Evolutionary conservation across 2,113 vertebrate species (phyloP).

Genomic region (Anser brachyrhynchus): DNA sequence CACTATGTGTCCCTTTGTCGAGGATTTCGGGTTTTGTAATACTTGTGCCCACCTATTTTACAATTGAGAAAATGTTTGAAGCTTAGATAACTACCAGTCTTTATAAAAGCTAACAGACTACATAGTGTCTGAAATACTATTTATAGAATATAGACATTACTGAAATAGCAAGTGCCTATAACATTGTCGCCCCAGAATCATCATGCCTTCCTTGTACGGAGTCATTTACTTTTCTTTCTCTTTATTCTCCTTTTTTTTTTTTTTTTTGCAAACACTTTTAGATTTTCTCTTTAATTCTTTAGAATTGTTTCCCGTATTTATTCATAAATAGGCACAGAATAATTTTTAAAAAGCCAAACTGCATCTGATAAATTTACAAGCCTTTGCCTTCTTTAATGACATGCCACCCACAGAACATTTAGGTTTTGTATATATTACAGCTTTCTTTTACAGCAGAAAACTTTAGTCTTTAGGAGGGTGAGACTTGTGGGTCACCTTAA

Average conservation of each 20-base stretch:
- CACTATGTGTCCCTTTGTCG: constrained; percentile 89
- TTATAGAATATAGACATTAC: constrained; percentile 99
- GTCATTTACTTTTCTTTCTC: constrained; percentile 33
- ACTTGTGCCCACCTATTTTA: constrained; percentile 89
- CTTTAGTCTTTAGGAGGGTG: constrained; percentile 80
- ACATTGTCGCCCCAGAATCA: constrained; percentile 81
- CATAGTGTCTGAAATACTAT: constrained; percentile 99
- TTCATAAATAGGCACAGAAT: constrained; percentile 96
- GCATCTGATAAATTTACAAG: constrained; percentile 90
- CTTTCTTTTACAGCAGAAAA: constrained; percentile 85
- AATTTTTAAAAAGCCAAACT: constrained; percentile 84
- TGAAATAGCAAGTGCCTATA: constrained; percentile 98
- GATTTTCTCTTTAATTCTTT: neutral
- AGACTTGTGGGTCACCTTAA: constrained; percentile 74
- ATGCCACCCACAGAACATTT: constrained; percentile 85
- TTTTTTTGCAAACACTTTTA: constrained; percentile 69
- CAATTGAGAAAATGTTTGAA: constrained; percentile 88
- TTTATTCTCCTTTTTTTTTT: neutral
- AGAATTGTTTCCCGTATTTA: constrained; percentile 77
- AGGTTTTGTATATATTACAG: constrained; percentile 86
- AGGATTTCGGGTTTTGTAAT: constrained; percentile 81
- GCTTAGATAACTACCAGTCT: constrained; percentile 94
- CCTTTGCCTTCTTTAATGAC: constrained; percentile 87
- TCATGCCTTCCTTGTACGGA: constrained; percentile 88
- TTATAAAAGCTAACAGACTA: constrained; percentile 99